These are phyloP conservation scores for Decapterus maruadsi DNA, from an alignment of 2,797 vertebrate species.

Conservation along the genomic window DNA sequence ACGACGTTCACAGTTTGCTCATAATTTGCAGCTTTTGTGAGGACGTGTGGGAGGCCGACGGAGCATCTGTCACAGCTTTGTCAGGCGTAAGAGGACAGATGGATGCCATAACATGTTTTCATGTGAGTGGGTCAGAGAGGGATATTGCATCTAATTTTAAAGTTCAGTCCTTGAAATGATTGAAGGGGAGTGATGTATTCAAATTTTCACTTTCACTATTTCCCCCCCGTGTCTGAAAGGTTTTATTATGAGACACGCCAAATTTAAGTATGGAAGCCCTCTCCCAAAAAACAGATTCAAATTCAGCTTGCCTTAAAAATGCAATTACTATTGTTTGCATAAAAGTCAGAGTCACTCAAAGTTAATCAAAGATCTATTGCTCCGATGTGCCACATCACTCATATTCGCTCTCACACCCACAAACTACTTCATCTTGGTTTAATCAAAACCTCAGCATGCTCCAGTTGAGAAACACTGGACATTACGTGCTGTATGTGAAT, in stretches of 20 bases:
- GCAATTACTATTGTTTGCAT: conserved; percentile 7
- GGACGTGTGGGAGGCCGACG: conserved; percentile 30
- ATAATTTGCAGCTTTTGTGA: conserved; percentile 38
- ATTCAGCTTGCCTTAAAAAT: conserved; percentile 5
- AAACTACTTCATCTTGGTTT: conserved; percentile 10
- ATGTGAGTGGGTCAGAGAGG: conserved; percentile 32
- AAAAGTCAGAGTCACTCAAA: not conserved
- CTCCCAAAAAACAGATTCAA: not conserved
- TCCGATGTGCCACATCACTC: conserved; percentile 10
- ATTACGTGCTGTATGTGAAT: not conserved
- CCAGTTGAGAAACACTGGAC: not conserved
- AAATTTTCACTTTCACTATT: not conserved
- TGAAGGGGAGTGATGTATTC: not conserved
- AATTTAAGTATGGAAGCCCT: not conserved
- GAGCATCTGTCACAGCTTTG: conserved; percentile 39
- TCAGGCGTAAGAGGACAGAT: conserved; percentile 45
- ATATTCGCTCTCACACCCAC: not conserved
- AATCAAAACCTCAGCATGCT: not conserved
- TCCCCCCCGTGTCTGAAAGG: conserved; percentile 5
- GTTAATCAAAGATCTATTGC: conserved; percentile 17
- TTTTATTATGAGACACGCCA: conserved; percentile 6
- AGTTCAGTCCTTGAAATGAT: conserved; percentile 17
- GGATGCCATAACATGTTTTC: conserved; percentile 30
- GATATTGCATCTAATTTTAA: conserved; percentile 28
- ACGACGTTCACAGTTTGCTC: conserved; percentile 46